phyloP scores from a whole-genome alignment of 37 sponge, comb jelly and placozoan species.

The Aphrocallistes beatrix region DNA sequence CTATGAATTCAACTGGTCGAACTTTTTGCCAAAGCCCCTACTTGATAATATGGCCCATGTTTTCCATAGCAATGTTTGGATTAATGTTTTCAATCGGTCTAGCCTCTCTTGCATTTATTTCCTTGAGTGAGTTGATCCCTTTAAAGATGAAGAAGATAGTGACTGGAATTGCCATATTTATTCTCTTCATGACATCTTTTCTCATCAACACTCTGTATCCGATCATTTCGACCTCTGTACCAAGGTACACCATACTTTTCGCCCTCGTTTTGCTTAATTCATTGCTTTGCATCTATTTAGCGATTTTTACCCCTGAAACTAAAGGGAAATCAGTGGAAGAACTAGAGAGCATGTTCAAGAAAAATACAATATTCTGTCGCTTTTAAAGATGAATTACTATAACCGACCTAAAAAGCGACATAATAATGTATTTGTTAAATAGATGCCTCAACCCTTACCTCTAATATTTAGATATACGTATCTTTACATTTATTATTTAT shows the following conservation, averaged over 20 bases:
- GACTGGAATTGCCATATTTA: neutral
- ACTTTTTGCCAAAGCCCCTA: neutral
- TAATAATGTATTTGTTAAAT: no score
- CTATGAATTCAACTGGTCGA: neutral
- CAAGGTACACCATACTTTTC: neutral
- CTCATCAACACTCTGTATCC: neutral
- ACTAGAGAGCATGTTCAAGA: neutral
- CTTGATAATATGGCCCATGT: neutral
- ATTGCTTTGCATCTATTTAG: neutral
- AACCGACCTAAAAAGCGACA: no score
- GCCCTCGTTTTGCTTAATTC: neutral
- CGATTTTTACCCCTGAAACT: neutral
- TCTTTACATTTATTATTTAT: no score
- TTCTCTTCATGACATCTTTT: neutral
- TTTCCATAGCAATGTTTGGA: neutral
- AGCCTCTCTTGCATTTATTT: neutral
- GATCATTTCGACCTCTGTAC: neutral
- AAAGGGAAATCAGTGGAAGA: slow-evolving; percentile 12
- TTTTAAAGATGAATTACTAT: no score
- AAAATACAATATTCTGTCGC: neutral
- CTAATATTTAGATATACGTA: no score
- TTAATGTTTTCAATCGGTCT: neutral
- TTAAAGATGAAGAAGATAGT: neutral
- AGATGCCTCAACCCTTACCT: no score
- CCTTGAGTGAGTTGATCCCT: neutral